Base-by-base conservation (phyloP, 2,888 invertebrate genomes). In the Stegophylla sp. region DNA sequence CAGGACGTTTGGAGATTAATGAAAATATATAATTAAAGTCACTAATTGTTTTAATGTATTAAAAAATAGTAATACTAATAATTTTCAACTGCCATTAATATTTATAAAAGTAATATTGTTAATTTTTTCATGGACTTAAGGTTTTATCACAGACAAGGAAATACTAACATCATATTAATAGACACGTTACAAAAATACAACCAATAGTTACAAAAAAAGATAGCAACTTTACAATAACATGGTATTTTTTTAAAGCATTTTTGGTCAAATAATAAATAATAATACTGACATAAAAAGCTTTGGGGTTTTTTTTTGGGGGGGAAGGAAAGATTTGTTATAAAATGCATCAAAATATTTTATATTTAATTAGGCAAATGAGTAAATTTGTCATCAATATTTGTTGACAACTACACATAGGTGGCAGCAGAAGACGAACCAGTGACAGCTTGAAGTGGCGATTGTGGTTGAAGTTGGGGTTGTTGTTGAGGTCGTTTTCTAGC, bases 131-230 rank as follows among this genome's bases (percentile, higher is more conserved):
- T 41, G 53, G 41, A 75, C 51, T 64, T 45, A 79, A 79, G 23
- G 61, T 56, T 67, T 79, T 79, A 79, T 79, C 79, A 79, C 79
- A 79, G 79, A 71, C 59, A n/a, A 48, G 69, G 79, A 69, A 63
- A 79, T 69, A 61, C 79, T 79, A 79, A 43, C 63, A 51, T 59
- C 53, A 67, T 67, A 67, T 77, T 56, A 67, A 77, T 77, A 67
- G 67, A 79, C 28, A 79, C 48, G 79, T 79, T 79, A 79, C 69
- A 69, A 79, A 79, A 79, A 79, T 79, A 79, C 79, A 79, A 79
- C 79, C 79, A 59, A 23, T 67, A 48, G 67, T 79, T 79, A 69
- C 67, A 67, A 67, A 28, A 79, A 51, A 67, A 56, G 45, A 79
- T 69, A 79, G 28, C 17, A 61, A 51, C n/a, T 61, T 66, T 17